A percentile compares a stretch with the other conserved stretches of the same genome.
These are phyloP conservation scores for Himalopsyche kuldschensis DNA, from an alignment of 2,888 invertebrate genomes.

Conservation along the genomic window DNA sequence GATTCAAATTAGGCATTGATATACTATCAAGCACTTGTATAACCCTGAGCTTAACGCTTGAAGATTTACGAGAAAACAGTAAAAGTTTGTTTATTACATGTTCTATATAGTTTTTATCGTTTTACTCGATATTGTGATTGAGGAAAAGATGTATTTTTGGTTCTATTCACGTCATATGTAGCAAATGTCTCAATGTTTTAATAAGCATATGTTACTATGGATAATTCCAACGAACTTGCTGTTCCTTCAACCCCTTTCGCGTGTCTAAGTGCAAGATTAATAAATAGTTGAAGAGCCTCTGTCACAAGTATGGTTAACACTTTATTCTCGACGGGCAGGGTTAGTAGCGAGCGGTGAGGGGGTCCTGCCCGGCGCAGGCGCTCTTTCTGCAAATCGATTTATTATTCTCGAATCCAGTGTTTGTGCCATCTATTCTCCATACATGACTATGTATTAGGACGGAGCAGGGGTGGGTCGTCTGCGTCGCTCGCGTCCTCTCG, in stretches of 20 bases:
- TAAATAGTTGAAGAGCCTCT: neutral
- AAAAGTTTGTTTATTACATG: too few relatives aligned
- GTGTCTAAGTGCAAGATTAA: neutral
- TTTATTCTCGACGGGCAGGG: constrained; percentile 27
- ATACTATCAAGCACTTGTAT: too few relatives aligned
- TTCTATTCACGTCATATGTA: too few relatives aligned
- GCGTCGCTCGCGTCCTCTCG: constrained; percentile 17
- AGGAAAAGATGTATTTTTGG: too few relatives aligned
- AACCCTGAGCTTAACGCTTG: too few relatives aligned
- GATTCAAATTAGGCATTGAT: too few relatives aligned
- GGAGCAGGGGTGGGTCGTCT: constrained; percentile 15
- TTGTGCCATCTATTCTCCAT: constrained; percentile 40
- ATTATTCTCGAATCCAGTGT: constrained; percentile 40
- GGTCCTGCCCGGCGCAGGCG: constrained; percentile 38
- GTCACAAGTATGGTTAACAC: constrained; percentile 25
- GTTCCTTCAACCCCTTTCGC: neutral
- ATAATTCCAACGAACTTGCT: neutral
- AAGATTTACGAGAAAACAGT: too few relatives aligned
- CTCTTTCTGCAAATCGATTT: constrained; percentile 41
- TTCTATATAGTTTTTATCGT: too few relatives aligned
- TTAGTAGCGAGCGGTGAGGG: constrained; percentile 3
- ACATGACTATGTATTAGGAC: constrained; percentile 38
- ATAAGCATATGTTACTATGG: too few relatives aligned
- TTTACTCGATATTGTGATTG: too few relatives aligned
- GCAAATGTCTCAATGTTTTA: too few relatives aligned